Base-by-base conservation (phyloP, 1,140 invertebrate species). In the Drosophila pallidifrons region DNA sequence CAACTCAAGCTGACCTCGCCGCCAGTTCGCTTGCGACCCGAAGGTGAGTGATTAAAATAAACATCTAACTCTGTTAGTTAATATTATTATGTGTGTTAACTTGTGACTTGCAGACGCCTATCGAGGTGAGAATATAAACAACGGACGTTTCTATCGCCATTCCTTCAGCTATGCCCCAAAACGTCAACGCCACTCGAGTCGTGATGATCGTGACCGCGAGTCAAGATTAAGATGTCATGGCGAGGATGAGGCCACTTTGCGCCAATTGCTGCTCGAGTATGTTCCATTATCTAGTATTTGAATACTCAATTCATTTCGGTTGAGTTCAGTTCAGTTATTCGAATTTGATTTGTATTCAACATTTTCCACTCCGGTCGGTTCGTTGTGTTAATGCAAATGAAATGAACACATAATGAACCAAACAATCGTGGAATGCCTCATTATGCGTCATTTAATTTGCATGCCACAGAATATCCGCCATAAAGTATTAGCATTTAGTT, bases 1-100 rank as follows among this genome's bases (percentile, higher is more conserved):
- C 91, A 91, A 91, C 85, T 93, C 78, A 93, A 93, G 92, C 92
- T 93, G 92, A 93, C 92, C 91, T 91, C 92, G 75, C 91, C 92
- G 76, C 92, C 92, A 28, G 79, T 92, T 69, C 79, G 92, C 65
- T 75, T 93, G 77, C 81, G 92, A 91, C 87, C 92, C 67, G 91
- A 93, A 82, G 91, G 92, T 92, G 69, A 75, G 80, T 68, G 10
- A 10, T 41, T 41, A 41, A 52, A 10, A n/a, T 5, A 8, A 54
- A 15, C 15, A 15, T 15, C 15, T 15, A 15, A 15, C 15, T 15
- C 15, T 15, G 15, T 11, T 20, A 55, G 5, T 16, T 38, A 25
- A 25, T 25, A 4, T 25, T 25, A 25, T 25, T 25, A 0, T 25
- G 20, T 16, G 16, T 25, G 2, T 20, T 20, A 2, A 16, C 16